These are phyloP conservation scores for Zygaena filipendulae DNA, from an alignment of 2,888 invertebrate genomes.

Conservation along the genomic window DNA sequence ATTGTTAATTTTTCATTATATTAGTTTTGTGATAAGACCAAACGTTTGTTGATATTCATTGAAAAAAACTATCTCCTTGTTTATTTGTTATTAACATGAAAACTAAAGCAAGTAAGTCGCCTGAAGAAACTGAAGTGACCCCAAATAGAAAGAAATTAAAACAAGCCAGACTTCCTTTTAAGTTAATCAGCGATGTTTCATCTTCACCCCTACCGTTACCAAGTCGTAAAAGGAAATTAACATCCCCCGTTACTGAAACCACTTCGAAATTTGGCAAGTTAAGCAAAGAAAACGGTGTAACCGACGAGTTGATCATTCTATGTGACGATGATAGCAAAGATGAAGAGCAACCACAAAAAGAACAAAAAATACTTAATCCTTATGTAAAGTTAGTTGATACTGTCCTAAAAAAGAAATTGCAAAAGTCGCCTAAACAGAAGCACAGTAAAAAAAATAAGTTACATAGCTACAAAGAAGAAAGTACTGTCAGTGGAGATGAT, in stretches of 20 bases:
- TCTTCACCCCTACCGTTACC: conserved; percentile 33
- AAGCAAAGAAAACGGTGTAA: conserved; percentile 40
- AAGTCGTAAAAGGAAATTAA: conserved; percentile 55
- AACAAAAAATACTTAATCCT: conserved; percentile 37
- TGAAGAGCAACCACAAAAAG: conserved; percentile 20
- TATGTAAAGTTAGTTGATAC: conserved; percentile 50
- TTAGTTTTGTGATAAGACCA: too few species aligned
- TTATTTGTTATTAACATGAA: conserved; percentile 35
- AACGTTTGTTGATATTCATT: too few species aligned
- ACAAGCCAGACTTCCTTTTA: conserved; percentile 72
- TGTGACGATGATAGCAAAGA: conserved; percentile 51
- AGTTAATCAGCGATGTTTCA: conserved; percentile 54
- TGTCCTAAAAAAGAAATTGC: conserved; percentile 49
- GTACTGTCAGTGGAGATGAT: conserved; percentile 14
- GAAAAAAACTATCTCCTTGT: too few species aligned
- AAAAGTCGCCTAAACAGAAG: conserved; percentile 31
- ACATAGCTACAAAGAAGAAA: conserved; percentile 17
- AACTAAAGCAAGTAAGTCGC: conserved; percentile 42
- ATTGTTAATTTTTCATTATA: too few species aligned
- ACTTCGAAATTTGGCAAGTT: conserved; percentile 48
- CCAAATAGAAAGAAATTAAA: conserved; percentile 68
- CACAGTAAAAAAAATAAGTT: conserved; percentile 23
- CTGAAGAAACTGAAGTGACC: conserved; percentile 41
- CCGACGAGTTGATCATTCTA: conserved; percentile 36
- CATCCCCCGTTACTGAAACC: conserved; percentile 36